Percentiles rank a stretch among this genome's conserved stretches.
These are phyloP conservation scores for Chauna torquata DNA, from an alignment of 2,113 vertebrate genomes.

Conservation along the genomic window DNA sequence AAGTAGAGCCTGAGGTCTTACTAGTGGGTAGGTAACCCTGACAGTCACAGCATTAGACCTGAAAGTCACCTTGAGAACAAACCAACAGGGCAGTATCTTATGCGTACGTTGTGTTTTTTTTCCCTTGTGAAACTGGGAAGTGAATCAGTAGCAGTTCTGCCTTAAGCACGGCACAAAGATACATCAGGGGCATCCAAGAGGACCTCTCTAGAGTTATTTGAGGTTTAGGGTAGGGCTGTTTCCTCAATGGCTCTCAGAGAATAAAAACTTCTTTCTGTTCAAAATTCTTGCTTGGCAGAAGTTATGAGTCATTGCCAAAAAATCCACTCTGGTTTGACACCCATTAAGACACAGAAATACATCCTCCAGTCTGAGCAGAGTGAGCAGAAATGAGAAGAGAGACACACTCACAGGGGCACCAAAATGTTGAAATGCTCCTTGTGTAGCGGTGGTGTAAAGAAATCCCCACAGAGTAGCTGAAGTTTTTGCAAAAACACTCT, in stretches of 20 bases:
- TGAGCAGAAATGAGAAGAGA: not conserved
- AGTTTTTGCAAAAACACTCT: constrained; percentile 28
- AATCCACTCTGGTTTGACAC: not conserved
- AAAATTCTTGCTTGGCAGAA: not conserved
- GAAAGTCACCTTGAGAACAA: not conserved
- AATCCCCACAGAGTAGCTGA: constrained; percentile 5
- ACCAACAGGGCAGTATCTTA: not conserved
- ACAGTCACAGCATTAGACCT: not conserved
- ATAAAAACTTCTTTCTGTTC: not conserved
- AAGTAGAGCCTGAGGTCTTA: not conserved
- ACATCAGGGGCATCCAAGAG: not conserved
- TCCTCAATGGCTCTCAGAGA: not conserved
- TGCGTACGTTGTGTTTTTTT: not conserved
- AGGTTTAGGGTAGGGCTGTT: not conserved
- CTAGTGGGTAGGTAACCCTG: not conserved
- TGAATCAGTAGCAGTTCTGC: not conserved
- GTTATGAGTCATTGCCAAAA: not conserved
- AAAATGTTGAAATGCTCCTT: not conserved
- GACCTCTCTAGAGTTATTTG: not conserved
- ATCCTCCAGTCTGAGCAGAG: not conserved
- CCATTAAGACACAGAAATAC: not conserved
- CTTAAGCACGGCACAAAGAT: not conserved
- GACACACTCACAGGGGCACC: not conserved
- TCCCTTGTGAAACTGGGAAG: not conserved
- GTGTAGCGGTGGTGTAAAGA: not conserved